Evolutionary conservation across 2,888 invertebrate genomes (phyloP).

Genomic region (Coelogynopora nodosa): DNA sequence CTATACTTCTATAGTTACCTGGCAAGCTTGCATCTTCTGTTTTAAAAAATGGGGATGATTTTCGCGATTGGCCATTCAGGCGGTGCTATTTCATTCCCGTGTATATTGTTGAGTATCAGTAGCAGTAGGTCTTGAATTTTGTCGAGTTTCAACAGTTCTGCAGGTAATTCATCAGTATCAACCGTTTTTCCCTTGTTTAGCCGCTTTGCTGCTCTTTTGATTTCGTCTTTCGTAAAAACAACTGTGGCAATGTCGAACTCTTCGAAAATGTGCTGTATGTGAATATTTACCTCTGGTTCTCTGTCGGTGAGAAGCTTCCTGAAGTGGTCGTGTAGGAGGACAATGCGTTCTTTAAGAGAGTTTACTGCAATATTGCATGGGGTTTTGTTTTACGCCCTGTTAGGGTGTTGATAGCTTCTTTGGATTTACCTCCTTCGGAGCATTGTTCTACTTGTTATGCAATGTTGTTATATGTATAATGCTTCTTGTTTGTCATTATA

Average conservation of each 20-base stretch:
- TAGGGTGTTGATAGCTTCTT: too few relatives aligned
- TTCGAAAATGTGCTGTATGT: neutral
- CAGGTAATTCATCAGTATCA: constrained; percentile 19
- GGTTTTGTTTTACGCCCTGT: too few relatives aligned
- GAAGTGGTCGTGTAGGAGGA: neutral
- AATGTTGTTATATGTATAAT: too few relatives aligned
- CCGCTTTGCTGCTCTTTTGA: neutral
- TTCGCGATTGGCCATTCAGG: constrained; percentile 14
- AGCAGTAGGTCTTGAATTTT: constrained; percentile 31
- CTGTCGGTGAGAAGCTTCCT: neutral
- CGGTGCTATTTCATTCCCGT: constrained; percentile 17
- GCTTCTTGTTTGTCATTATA: neutral
- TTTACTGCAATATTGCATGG: too few relatives aligned
- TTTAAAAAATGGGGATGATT: constrained; percentile 24
- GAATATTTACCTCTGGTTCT: neutral
- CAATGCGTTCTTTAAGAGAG: too few relatives aligned
- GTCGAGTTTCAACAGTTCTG: constrained; percentile 9
- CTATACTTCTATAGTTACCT: constrained; percentile 12
- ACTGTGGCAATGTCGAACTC: neutral
- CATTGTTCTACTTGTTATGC: too few relatives aligned
- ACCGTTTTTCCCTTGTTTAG: neutral
- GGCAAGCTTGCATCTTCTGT: constrained; percentile 18
- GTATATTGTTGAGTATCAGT: constrained; percentile 13
- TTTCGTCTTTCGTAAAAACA: constrained; percentile 13
- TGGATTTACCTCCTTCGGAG: too few relatives aligned